Conservation (phyloP, 2,797 vertebrate genomes). For the Dicrostonyx torquatus region DNA sequence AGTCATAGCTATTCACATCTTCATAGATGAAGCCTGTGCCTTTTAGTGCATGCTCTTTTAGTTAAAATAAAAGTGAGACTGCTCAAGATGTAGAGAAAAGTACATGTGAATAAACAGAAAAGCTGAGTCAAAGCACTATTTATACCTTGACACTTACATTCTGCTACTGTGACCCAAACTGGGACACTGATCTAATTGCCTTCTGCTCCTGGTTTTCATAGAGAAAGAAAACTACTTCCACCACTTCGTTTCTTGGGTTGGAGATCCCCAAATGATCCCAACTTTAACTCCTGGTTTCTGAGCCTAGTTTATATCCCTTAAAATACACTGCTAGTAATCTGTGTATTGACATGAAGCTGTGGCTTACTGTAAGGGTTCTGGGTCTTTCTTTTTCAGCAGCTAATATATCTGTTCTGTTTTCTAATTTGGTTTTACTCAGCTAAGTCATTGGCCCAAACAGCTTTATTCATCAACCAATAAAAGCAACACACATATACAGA, state of each 20-base stretch:
- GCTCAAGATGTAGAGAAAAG: constrained; percentile 32
- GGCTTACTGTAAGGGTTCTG: no score
- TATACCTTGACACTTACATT: constrained; percentile 48
- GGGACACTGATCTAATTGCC: constrained; percentile 27
- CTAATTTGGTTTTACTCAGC: no score
- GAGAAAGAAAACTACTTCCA: neutral
- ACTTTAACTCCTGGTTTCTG: neutral
- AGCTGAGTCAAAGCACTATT: constrained; percentile 67
- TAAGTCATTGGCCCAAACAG: no score
- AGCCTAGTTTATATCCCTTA: neutral
- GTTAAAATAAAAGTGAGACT: constrained; percentile 58
- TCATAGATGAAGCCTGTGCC: neutral
- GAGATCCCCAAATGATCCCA: neutral
- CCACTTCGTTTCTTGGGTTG: neutral
- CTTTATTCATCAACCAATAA: no score
- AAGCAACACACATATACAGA: no score
- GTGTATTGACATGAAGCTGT: no score
- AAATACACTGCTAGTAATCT: neutral
- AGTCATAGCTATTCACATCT: constrained; percentile 2
- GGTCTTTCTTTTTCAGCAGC: no score
- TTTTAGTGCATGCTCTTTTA: constrained; percentile 33
- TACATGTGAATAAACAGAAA: constrained; percentile 58
- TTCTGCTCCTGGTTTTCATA: constrained; percentile 1
- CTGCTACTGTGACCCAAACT: neutral
- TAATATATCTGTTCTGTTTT: no score